A percentile compares a stretch with the other conserved stretches of the same genome.
phyloP scores from a whole-genome alignment of 2,888 invertebrate genomes.

The Drosophila recens region DNA sequence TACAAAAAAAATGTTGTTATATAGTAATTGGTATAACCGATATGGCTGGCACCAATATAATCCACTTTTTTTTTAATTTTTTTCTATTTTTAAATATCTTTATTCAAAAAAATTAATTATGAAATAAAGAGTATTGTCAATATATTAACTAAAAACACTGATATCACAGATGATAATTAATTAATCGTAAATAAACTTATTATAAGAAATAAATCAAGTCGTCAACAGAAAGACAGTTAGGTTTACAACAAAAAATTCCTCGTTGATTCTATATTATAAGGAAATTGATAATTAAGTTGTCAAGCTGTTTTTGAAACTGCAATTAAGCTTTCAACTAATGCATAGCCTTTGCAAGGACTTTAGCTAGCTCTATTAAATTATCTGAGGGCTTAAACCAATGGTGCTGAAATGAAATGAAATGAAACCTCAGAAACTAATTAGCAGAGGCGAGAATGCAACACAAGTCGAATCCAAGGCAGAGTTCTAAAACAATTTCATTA shows the following conservation, averaged over 20 bases:
- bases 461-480: constrained; percentile 25
- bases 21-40: no score
- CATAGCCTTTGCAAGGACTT: constrained; percentile 6
- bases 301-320: not conserved
- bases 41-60: no score
- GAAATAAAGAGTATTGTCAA: no score
- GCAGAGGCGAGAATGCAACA: constrained; percentile 38
- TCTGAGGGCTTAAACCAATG: constrained; percentile 11
- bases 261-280: not conserved
- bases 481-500: constrained; percentile 25
- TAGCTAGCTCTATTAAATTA: constrained; percentile 13
- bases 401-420: constrained; percentile 13
- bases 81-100: no score
- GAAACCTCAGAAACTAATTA: constrained; percentile 76
- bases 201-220: not conserved
- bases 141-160: not conserved
- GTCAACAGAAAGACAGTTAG: not conserved
- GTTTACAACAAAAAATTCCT: not conserved
- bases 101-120: no score
- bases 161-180: not conserved
- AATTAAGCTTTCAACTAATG: not conserved
- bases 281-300: not conserved
- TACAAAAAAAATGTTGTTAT: no score
- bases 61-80: no score
- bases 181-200: not conserved